Percentiles rank a stretch among this genome's conserved stretches.
phyloP scores from a whole-genome alignment of 2,113 vertebrate genomes.

The Aspiorhynchus laticeps region DNA sequence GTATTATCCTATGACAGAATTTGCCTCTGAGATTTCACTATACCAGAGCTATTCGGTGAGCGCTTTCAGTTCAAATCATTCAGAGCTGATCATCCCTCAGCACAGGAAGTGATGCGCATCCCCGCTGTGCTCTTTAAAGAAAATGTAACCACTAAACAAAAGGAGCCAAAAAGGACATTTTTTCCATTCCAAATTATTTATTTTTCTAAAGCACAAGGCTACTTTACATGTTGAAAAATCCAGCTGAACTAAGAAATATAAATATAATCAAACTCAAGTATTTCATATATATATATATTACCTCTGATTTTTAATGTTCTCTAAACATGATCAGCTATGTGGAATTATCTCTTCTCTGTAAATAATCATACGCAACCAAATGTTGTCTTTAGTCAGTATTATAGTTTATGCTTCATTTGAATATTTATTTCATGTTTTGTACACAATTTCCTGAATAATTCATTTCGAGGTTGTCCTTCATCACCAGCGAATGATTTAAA shows the following conservation, averaged over 20 bases:
- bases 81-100: slow-evolving; percentile 11
- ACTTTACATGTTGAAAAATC: neutral
- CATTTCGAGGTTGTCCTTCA: neutral
- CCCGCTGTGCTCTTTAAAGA: slow-evolving; percentile 60
- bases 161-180: slow-evolving; percentile 21
- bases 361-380: slow-evolving; percentile 42
- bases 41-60: neutral
- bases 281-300: slow-evolving; percentile 11
- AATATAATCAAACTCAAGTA: slow-evolving; percentile 20
- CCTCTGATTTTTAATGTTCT: slow-evolving; percentile 8
- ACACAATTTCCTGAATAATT: neutral
- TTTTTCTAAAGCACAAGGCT: slow-evolving; percentile 45
- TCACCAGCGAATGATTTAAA: slow-evolving; percentile 34
- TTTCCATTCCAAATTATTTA: slow-evolving; percentile 34
- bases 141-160: neutral
- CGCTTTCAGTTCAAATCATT: slow-evolving; percentile 4
- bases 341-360: slow-evolving; percentile 45
- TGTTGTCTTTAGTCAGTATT: slow-evolving; percentile 20
- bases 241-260: neutral
- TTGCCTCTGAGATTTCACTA: slow-evolving; percentile 1
- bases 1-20: slow-evolving; percentile 11
- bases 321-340: neutral
- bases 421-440: slow-evolving; percentile 48
- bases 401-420: slow-evolving; percentile 32
- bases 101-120: slow-evolving; percentile 41